Conservation (phyloP, 2,888 invertebrate genomes). For the Gymnosoma rotundatum region DNA sequence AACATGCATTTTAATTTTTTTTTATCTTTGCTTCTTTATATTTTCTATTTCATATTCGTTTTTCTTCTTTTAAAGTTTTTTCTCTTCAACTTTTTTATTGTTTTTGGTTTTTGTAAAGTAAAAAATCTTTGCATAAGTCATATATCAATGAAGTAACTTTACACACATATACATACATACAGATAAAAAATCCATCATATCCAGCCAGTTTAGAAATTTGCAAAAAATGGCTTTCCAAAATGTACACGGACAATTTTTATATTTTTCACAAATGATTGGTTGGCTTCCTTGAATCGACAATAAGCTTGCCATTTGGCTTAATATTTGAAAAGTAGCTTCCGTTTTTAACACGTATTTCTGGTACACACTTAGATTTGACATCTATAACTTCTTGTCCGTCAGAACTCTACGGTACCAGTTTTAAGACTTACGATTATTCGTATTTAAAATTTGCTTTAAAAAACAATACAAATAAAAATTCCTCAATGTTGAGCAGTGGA, state of each 20-base stretch:
- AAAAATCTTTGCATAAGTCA: slow-evolving; percentile 64
- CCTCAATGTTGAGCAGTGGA: slow-evolving; percentile 6
- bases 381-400: neutral
- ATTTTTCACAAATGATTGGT: no score
- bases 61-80: slow-evolving; percentile 34
- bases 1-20: slow-evolving; percentile 54
- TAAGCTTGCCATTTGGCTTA: neutral
- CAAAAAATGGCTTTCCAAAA: neutral
- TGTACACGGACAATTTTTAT: no score
- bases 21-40: slow-evolving; percentile 37
- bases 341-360: neutral
- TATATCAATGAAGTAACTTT: slow-evolving; percentile 43
- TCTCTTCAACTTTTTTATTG: slow-evolving; percentile 5
- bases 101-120: slow-evolving; percentile 1
- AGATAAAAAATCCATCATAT: neutral
- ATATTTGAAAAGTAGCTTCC: no score
- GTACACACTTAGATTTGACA: neutral
- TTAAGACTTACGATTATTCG: neutral
- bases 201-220: neutral
- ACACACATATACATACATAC: neutral
- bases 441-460: neutral
- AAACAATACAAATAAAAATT: neutral
- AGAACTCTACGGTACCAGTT: neutral
- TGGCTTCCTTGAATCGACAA: neutral
- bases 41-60: slow-evolving; percentile 24